Percentiles rank a stretch among this genome's conserved stretches.
These are phyloP conservation scores for Sylvietta virens DNA, from an alignment of 2,113 vertebrate genomes.

Conservation along the genomic window DNA sequence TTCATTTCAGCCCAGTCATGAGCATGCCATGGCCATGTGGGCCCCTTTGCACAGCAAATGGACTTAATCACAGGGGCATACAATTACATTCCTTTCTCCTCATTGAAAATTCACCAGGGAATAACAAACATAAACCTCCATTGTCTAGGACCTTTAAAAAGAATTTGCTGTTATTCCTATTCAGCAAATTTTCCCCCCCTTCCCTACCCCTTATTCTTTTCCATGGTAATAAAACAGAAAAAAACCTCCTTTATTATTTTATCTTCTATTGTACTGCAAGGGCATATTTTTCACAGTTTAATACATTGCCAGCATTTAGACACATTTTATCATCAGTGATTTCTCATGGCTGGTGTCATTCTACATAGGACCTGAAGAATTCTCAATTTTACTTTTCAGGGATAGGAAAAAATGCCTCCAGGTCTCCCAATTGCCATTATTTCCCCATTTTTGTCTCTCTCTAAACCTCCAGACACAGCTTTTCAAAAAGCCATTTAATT, in stretches of 20 bases:
- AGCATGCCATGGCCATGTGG: neutral
- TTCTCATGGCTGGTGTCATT: neutral
- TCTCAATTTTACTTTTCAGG: neutral
- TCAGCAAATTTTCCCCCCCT: neutral
- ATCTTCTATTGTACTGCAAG: neutral
- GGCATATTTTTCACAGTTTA: neutral
- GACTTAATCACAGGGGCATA: constrained; percentile 26
- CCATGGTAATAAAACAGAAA: neutral
- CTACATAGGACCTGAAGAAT: neutral
- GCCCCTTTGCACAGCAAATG: constrained; percentile 10
- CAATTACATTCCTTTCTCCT: constrained; percentile 44
- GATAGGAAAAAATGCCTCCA: neutral
- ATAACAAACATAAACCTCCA: constrained; percentile 34
- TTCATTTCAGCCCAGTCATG: neutral
- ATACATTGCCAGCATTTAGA: neutral
- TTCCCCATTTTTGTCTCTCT: neutral
- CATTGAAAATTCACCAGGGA: constrained; percentile 24
- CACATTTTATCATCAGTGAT: neutral
- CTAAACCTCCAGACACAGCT: neutral
- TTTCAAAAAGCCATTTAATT: neutral
- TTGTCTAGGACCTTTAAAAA: constrained; percentile 16
- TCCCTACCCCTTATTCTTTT: neutral
- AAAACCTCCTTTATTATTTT: neutral
- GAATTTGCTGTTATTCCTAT: neutral
- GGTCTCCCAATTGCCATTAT: neutral